Conservation (phyloP, 1,140 invertebrate genomes). For the Bilobella aurantiaca region DNA sequence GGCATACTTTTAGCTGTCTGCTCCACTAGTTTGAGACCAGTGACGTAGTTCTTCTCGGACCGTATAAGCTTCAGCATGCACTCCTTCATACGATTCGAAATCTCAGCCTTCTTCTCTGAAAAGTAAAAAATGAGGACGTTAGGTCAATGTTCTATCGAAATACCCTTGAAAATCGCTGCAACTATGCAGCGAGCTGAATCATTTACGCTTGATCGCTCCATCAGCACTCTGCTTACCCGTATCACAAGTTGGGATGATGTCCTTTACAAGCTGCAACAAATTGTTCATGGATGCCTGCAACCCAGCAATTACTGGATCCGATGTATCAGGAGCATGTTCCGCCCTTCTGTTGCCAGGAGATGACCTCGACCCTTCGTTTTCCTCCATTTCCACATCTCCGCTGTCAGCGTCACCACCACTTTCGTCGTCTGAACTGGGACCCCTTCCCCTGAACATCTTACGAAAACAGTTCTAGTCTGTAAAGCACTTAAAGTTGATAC, state of each 20-base stretch:
- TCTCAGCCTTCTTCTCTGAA: background rate
- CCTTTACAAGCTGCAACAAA: conserved; percentile 1
- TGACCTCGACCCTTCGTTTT: background rate
- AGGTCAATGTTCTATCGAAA: no score
- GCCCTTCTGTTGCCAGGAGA: background rate
- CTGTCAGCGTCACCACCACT: no score
- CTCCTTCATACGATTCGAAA: conserved; percentile 3
- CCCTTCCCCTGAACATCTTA: no score
- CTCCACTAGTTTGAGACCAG: background rate
- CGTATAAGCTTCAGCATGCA: conserved; percentile 2
- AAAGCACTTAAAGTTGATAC: no score
- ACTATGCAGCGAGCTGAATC: background rate
- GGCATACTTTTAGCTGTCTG: background rate
- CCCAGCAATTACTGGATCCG: conserved; percentile 7
- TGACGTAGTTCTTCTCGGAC: conserved; percentile 1
- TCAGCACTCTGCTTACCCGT: no score
- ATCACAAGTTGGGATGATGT: conserved; percentile 4
- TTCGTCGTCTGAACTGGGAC: no score
- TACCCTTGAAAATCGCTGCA: background rate
- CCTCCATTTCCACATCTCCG: background rate
- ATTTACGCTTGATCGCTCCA: no score
- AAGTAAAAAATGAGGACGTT: background rate
- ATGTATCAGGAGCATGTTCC: background rate
- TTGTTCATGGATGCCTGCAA: conserved; percentile 10
- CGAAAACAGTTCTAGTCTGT: no score